Evolutionary conservation across 37 sponge, comb jelly and placozoan species (phyloP).

Genomic region (Oscarella lobularis): DNA sequence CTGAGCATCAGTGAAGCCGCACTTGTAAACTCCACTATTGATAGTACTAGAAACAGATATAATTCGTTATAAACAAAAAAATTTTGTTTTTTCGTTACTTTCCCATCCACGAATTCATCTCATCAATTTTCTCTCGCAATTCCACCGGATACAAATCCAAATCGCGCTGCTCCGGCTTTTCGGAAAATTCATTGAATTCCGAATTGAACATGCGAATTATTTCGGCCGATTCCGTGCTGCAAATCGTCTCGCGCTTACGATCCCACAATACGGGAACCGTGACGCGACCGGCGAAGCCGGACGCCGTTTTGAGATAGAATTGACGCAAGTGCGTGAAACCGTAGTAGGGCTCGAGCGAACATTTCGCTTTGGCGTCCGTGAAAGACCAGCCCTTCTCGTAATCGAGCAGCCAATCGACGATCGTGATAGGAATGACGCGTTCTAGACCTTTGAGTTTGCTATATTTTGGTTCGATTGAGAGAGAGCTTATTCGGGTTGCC

Average conservation of each 20-base stretch:
- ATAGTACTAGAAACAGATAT: conserved; percentile 60
- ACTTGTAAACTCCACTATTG: conserved; percentile 80
- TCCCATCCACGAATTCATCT: conserved; percentile 75
- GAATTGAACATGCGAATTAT: conserved; percentile 80
- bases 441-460: conserved; percentile 76
- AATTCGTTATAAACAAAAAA: too few species aligned
- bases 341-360: conserved; percentile 59
- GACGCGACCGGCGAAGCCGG: conserved; percentile 52
- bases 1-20: conserved; percentile 83
- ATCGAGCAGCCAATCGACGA: conserved; percentile 44
- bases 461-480: too few species aligned
- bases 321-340: conserved; percentile 43
- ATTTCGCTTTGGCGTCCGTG: conserved; percentile 25
- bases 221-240: conserved; percentile 80
- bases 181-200: conserved; percentile 71
- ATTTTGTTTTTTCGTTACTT: conserved; percentile 21
- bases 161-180: conserved; percentile 32
- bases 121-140: conserved; percentile 59
- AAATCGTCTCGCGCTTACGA: conserved; percentile 51
- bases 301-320: conserved; percentile 41
- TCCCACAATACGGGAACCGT: conserved; percentile 86
- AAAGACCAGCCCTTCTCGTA: conserved; percentile 18
- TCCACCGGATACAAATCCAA: conserved; percentile 68
- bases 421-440: conserved; percentile 31
- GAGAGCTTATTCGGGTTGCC: neutral